Conservation (phyloP, 1,140 invertebrate species). For the Phymorhynchus buccinoides region DNA sequence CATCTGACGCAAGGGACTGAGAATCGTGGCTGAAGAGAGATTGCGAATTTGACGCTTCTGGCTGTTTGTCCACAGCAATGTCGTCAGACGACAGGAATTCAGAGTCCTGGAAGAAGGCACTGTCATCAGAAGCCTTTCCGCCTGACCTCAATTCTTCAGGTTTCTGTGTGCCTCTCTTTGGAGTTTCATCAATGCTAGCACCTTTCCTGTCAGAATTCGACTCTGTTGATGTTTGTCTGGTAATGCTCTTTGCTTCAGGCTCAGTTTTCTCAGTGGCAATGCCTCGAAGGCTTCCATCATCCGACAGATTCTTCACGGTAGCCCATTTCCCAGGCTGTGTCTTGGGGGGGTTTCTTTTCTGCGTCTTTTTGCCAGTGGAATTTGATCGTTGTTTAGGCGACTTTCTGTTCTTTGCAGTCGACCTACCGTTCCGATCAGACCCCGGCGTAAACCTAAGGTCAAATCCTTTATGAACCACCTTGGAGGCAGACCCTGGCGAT, state of each 20-base stretch:
- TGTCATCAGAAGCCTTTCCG: neutral
- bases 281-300: too few species aligned
- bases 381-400: slow-evolving; percentile 29
- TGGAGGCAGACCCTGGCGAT: slow-evolving; percentile 43
- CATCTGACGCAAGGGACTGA: slow-evolving; percentile 13
- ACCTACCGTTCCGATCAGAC: slow-evolving; percentile 17
- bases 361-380: neutral
- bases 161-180: neutral
- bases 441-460: slow-evolving; percentile 53
- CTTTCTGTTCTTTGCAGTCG: slow-evolving; percentile 20
- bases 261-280: neutral
- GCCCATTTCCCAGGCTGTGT: neutral
- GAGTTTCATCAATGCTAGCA: neutral
- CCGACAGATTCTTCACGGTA: too few species aligned
- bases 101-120: neutral
- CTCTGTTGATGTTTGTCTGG: neutral
- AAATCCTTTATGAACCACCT: slow-evolving; percentile 51
- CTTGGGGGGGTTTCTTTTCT: neutral
- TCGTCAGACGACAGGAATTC: neutral
- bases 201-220: neutral
- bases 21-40: slow-evolving; percentile 15
- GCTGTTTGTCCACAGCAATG: neutral
- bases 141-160: too few species aligned
- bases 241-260: neutral
- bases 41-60: neutral